Conservation (phyloP, 2,113 vertebrate species). For the Zingel zingel region DNA sequence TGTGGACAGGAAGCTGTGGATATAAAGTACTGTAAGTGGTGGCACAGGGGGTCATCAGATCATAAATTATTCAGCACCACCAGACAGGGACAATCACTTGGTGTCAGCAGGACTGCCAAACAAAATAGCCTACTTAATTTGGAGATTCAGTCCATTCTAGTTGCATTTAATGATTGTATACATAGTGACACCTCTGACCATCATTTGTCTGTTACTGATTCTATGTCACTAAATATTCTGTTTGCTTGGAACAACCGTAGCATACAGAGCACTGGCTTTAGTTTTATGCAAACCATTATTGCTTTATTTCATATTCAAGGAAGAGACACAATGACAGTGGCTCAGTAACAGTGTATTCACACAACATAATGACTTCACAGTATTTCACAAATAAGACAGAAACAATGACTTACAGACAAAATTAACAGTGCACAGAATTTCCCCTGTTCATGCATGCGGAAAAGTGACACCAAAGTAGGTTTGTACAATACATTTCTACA, state of each 20-base stretch:
- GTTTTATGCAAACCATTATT: slow-evolving; percentile 41
- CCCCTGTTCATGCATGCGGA: slow-evolving; percentile 43
- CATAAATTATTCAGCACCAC: slow-evolving; percentile 79
- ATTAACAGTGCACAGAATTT: slow-evolving; percentile 45
- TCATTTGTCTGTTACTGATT: no score
- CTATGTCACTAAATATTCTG: no score
- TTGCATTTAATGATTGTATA: background rate
- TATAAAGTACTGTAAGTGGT: slow-evolving; percentile 40
- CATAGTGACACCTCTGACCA: background rate
- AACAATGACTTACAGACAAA: slow-evolving; percentile 38
- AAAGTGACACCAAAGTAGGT: slow-evolving; percentile 35
- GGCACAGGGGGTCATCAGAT: slow-evolving; percentile 39
- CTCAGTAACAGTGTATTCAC: slow-evolving; percentile 42
- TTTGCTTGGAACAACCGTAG: background rate
- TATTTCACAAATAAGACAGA: slow-evolving; percentile 44
- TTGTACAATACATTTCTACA: slow-evolving; percentile 37
- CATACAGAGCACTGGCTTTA: background rate
- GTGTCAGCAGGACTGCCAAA: slow-evolving; percentile 50
- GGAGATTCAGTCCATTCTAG: background rate
- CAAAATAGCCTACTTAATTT: background rate
- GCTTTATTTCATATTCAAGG: slow-evolving; percentile 69
- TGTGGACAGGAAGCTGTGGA: slow-evolving; percentile 61
- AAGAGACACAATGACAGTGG: slow-evolving; percentile 42
- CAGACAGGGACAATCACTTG: slow-evolving; percentile 60
- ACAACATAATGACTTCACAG: slow-evolving; percentile 61